Percentiles rank a stretch among this genome's conserved stretches.
Conservation (phyloP, 2,113 vertebrate genomes). For the Vidua chalybeata region DNA sequence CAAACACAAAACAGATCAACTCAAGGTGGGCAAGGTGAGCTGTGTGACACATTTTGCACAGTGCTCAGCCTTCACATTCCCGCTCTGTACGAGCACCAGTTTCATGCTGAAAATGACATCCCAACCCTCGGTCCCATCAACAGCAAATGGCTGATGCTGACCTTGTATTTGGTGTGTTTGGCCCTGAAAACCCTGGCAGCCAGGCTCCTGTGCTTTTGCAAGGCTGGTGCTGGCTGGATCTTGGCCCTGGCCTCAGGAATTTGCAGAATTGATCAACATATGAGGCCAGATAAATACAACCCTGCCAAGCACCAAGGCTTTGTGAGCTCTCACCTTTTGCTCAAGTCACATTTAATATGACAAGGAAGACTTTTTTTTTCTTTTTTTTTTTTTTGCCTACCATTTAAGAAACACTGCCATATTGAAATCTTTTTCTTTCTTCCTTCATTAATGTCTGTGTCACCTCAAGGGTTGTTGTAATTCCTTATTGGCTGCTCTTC, state of each 20-base stretch:
- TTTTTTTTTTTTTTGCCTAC: background rate
- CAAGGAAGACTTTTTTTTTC: background rate
- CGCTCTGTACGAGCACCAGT: fast-evolving
- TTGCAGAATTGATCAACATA: background rate
- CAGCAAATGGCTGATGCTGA: background rate
- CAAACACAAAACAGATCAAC: background rate
- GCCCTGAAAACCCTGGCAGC: background rate
- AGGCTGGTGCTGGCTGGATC: background rate
- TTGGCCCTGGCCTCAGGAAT: fast-evolving
- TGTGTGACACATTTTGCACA: background rate
- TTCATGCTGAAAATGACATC: background rate
- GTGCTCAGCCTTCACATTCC: background rate
- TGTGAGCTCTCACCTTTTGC: background rate
- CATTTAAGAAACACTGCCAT: background rate
- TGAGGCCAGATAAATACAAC: background rate
- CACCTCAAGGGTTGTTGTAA: slow-evolving; percentile 23
- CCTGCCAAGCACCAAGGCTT: background rate
- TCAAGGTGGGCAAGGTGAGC: background rate
- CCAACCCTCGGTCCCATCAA: background rate
- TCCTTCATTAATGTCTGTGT: slow-evolving; percentile 29
- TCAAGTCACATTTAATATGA: background rate
- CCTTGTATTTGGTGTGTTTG: background rate
- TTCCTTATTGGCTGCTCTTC: slow-evolving; percentile 27
- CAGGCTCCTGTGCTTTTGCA: background rate
- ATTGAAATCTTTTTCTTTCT: slow-evolving; percentile 7